phyloP scores from a whole-genome alignment of 2,797 vertebrate species.

The Margarornis squamiger region DNA sequence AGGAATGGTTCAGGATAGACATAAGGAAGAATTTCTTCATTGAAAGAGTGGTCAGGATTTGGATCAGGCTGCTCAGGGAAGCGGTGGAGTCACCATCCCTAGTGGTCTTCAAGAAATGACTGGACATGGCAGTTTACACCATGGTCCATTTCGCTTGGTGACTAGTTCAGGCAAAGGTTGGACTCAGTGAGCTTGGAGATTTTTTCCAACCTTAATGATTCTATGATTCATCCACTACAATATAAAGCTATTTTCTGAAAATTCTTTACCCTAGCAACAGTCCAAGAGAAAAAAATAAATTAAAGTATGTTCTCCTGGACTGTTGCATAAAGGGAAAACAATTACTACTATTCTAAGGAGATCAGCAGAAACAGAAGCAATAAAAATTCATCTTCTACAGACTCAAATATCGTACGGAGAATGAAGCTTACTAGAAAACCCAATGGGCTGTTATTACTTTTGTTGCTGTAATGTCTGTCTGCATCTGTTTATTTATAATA shows the following conservation, averaged over 20 bases:
- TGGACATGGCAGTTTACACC: accelerated
- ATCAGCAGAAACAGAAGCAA: background rate
- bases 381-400: background rate
- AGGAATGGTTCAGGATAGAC: background rate
- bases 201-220: background rate
- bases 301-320: background rate
- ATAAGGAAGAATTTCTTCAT: background rate
- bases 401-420: background rate
- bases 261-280: background rate
- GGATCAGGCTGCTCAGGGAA: background rate
- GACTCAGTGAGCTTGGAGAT: background rate
- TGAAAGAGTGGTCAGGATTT: background rate
- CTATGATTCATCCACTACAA: background rate
- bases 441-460: background rate
- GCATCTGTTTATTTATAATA: background rate
- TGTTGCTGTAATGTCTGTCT: background rate
- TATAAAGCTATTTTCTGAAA: background rate
- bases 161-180: background rate
- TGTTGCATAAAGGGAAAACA: background rate
- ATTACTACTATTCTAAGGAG: background rate
- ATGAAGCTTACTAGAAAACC: background rate
- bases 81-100: background rate
- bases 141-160: background rate
- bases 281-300: background rate
- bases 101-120: background rate